phyloP scores from a whole-genome alignment of 2,113 vertebrate genomes.

The Nesospiza acunhae region DNA sequence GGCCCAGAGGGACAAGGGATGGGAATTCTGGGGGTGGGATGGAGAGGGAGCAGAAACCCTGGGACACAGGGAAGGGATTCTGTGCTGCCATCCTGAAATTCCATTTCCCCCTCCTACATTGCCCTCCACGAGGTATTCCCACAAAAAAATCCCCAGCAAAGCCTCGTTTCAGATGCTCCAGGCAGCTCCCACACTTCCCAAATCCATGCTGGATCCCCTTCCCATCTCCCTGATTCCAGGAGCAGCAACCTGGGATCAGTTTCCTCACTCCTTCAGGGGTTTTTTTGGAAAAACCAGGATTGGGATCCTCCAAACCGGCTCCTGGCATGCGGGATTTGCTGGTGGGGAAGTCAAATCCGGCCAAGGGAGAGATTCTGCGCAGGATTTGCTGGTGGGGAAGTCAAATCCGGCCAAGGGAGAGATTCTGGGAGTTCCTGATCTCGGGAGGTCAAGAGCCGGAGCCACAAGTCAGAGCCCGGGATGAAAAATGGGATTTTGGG shows the following conservation, averaged over 20 bases:
- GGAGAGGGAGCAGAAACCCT: neutral
- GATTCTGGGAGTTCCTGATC: neutral
- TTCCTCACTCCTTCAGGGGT: neutral
- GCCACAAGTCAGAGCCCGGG: neutral
- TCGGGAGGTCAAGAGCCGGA: constrained; percentile 2
- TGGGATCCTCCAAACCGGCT: neutral
- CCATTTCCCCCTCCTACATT: rapidly evolving
- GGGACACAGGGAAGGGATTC: neutral
- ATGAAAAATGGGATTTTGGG: constrained; percentile 57
- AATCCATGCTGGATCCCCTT: neutral
- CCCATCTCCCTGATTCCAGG: neutral
- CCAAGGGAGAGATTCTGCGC: neutral
- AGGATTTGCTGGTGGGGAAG: neutral
- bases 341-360: neutral
- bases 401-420: neutral
- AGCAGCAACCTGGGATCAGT: neutral
- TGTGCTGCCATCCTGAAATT: neutral
- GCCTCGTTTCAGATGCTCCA: neutral
- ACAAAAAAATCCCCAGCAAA: neutral
- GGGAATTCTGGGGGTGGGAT: neutral
- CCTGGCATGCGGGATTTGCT: neutral
- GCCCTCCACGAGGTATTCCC: neutral
- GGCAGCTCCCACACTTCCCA: neutral
- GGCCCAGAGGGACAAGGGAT: neutral
- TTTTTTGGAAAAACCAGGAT: neutral